Percentiles rank a stretch among this genome's conserved stretches.
Conservation (phyloP, 2,797 vertebrate species). For the Erethizon dorsatum region DNA sequence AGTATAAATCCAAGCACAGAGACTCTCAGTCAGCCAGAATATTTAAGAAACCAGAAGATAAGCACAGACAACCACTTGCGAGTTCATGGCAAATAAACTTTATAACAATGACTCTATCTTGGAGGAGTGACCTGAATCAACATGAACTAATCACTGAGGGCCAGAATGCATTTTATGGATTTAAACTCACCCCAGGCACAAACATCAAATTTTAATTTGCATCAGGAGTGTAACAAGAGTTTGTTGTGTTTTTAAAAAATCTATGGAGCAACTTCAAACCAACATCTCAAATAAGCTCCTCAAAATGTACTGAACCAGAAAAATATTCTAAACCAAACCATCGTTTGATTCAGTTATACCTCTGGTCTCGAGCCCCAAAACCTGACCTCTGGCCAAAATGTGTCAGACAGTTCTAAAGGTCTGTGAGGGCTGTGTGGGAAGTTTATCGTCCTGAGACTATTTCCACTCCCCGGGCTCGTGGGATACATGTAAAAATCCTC, state of each 20-base stretch:
- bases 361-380: background rate
- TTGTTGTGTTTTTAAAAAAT: background rate
- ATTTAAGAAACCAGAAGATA: constrained; percentile 19
- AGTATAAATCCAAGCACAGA: background rate
- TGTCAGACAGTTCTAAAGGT: background rate
- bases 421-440: background rate
- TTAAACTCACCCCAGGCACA: constrained; percentile 5
- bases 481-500: background rate
- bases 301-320: constrained; percentile 50
- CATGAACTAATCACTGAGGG: background rate
- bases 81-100: constrained; percentile 55
- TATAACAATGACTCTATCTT: background rate
- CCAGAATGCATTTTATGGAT: background rate
- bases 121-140: background rate
- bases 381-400: background rate
- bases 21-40: background rate
- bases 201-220: constrained; percentile 46
- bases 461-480: background rate
- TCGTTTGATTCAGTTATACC: background rate
- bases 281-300: constrained; percentile 27
- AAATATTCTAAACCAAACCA: constrained; percentile 17
- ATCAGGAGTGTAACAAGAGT: constrained; percentile 35
- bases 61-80: background rate
- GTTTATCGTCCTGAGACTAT: background rate
- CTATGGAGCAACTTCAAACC: constrained; percentile 7